These are phyloP conservation scores for Saccopteryx bilineata DNA, from an alignment of 2,113 vertebrate species.

Conservation along the genomic window DNA sequence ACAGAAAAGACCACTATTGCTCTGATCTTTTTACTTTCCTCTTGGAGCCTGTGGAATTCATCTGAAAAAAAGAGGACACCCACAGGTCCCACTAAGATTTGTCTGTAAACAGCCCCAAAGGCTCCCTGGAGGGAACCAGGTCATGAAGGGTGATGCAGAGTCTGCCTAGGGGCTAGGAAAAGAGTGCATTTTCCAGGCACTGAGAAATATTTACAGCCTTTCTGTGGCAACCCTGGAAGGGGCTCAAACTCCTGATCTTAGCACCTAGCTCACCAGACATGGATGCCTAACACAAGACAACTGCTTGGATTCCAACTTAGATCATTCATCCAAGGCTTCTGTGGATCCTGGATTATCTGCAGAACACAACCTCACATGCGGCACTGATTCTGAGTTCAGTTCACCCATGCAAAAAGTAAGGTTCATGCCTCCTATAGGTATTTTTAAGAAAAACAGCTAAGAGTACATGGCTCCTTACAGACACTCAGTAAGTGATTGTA, in stretches of 20 bases:
- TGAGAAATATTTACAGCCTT: neutral
- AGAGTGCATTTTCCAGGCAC: neutral
- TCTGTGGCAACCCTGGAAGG: neutral
- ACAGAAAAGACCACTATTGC: neutral
- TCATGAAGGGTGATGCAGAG: neutral
- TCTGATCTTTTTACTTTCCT: neutral
- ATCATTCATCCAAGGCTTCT: neutral
- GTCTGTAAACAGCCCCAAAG: neutral
- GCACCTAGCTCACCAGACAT: neutral
- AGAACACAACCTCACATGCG: neutral
- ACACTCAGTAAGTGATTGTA: neutral
- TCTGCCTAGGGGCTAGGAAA: neutral
- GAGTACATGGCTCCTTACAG: neutral
- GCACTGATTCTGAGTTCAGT: neutral
- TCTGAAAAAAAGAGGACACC: neutral
- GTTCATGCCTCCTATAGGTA: neutral
- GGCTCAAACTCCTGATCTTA: neutral
- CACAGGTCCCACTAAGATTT: neutral
- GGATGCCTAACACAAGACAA: neutral
- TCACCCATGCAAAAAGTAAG: neutral
- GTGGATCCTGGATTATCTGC: neutral
- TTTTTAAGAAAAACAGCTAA: slow-evolving; percentile 2
- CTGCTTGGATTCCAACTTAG: neutral
- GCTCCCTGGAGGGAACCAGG: neutral
- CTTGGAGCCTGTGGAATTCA: neutral